Evolutionary conservation across 2,888 invertebrate species (phyloP).

Genomic region (Cephus pygmeus): DNA sequence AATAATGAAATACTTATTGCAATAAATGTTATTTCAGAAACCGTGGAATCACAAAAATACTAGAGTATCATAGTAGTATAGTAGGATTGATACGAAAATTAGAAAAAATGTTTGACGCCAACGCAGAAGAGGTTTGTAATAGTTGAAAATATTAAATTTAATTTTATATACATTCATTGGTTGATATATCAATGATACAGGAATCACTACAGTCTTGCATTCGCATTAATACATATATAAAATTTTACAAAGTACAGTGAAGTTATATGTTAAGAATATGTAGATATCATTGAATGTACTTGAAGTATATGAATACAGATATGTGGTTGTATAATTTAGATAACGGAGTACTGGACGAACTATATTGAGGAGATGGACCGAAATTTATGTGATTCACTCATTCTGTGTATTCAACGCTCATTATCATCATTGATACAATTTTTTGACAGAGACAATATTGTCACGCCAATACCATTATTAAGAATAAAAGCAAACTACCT

Average conservation of each 20-base stretch:
- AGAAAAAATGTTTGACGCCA: background rate
- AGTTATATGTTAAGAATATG: background rate
- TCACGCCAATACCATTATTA: constrained; percentile 6
- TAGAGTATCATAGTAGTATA: background rate
- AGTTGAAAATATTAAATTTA: background rate
- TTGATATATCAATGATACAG: background rate
- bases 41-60: background rate
- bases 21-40: background rate
- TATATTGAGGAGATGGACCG: constrained; percentile 80
- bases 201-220: background rate
- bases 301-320: background rate
- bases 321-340: constrained; percentile 66
- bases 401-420: constrained; percentile 73
- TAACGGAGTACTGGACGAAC: constrained; percentile 79
- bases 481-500: constrained; percentile 12
- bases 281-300: background rate
- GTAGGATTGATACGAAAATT: background rate
- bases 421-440: constrained; percentile 73
- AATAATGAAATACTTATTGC: background rate
- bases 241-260: background rate
- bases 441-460: constrained; percentile 70
- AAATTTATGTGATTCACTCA: constrained; percentile 78
- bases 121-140: background rate
- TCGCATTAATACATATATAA: background rate
- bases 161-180: background rate